Base-by-base conservation (phyloP, 2,888 invertebrate genomes). In the Rhynchonema sp. region DNA sequence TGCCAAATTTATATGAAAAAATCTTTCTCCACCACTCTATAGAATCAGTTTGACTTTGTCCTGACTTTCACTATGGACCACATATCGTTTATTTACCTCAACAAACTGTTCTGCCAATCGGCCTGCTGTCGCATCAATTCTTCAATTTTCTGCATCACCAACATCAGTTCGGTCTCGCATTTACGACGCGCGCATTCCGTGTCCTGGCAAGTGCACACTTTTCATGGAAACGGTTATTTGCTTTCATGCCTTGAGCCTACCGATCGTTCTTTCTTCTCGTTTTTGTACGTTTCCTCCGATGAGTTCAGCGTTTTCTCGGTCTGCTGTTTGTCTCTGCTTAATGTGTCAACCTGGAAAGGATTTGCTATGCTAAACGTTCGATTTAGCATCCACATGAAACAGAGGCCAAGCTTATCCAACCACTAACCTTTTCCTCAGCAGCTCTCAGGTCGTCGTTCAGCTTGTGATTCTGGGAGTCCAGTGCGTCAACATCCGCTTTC, bases 381-480 rank as follows among this genome's bases (percentile, higher is more conserved):
- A 13, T 20, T 13, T 9, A 38, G 9, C 9, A 13, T 38, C 38
- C 38, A 38, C 38, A n/a, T n/a, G n/a, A n/a, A n/a, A n/a, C n/a
- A n/a, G n/a, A n/a, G n/a, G n/a, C n/a, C n/a, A n/a, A n/a, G n/a
- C n/a, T n/a, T n/a, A n/a, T 38, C 38, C 9, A 13, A 13, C 38
- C 9, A 20, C 38, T 38, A 38, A 91, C 88, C 80, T 94, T 94
- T 80, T 96, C 94, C 77, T 96, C 73, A 87, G 84, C 81, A 94
- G 94, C 68, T 94, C 90, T 79, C 94, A 94, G 84, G 87, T 92
- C 83, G 80, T 96, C 92, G 81, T 96, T 96, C 76, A 91, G 88
- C 80, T 94, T 94, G 80, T 96, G 94, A 77, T 96, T 94, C 71
- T 91, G 87, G 65, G 90, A 89, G 71, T 77, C 73, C 17, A 75